Base-by-base conservation (phyloP, 1,140 invertebrate genomes). In the Oppia nitens region DNA sequence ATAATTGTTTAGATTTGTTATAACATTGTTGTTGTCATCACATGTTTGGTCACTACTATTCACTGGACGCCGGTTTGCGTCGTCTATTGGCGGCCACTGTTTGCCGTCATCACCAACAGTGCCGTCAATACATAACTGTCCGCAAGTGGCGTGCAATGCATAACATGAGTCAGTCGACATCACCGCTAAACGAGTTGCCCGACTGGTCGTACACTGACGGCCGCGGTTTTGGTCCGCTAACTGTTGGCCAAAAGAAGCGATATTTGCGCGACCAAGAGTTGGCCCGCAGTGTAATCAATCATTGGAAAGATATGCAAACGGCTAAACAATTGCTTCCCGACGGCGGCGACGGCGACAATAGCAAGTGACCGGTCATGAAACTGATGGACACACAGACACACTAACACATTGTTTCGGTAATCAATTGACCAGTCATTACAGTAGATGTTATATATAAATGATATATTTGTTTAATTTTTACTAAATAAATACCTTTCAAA, bases 151-250 rank as follows among this genome's bases (percentile, higher is more conserved):
- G 17, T 9, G 32, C 6, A 40, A 40, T 40, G 32, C 32, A 40
- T 17, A 17, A 40, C 6, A 6, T 9, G 17, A 6, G 32, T 9
- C 6, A 6, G 17, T 9, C 6, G 6, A 9, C 32, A 17, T 9
- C 6, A 25, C 56, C 40, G 9, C 40, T 60, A 1, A 28, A n/a
- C 23, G 48, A 57, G n/a, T 52, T 49, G 29, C 59, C 47, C 9
- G 57, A 60, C 14, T 61, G 50, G 45, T 57, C 49, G 50, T 58
- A 53, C 24, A 28, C 53, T 2, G 63, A 64, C 54, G 60, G 55
- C 26, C 23, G 61, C 9, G 61, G 61, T 4, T 45, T 21, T 40
- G 57, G 60, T 23, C 61, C 61, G 21, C 24, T 58, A 6, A 54
- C 51, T n/a, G n/a, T 26, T 17, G 53, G 32, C 1, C 57, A 59